Evolutionary conservation across 2,888 invertebrate species (phyloP).

Genomic region (Ectemnius continuus): DNA sequence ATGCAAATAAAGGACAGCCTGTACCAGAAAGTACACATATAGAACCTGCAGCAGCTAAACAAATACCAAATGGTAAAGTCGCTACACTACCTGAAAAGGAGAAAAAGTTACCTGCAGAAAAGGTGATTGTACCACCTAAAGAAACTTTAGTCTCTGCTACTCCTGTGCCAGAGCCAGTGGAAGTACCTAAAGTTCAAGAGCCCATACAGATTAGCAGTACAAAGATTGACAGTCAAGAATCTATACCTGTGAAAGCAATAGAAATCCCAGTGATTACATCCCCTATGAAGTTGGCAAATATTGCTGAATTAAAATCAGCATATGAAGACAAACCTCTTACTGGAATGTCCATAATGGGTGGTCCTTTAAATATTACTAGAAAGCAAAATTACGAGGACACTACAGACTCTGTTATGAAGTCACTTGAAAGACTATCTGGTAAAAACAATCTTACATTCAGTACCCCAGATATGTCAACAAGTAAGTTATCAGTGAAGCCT

Average conservation of each 20-base stretch:
- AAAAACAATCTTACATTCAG: constrained; percentile 50
- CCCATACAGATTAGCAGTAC: constrained; percentile 6
- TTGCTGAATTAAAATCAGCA: constrained; percentile 63
- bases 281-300: constrained; percentile 69
- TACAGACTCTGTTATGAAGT: constrained; percentile 44
- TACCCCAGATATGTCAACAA: constrained; percentile 35
- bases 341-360: constrained; percentile 31
- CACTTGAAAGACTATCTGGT: constrained; percentile 50
- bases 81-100: constrained; percentile 21
- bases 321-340: constrained; percentile 57
- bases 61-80: constrained; percentile 40
- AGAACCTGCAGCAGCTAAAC: constrained; percentile 10
- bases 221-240: constrained; percentile 41
- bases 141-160: constrained; percentile 14
- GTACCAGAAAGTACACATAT: background rate
- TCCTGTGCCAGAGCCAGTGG: constrained; percentile 24
- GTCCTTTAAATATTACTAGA: constrained; percentile 35
- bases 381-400: constrained; percentile 46
- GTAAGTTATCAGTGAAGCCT: constrained; percentile 70
- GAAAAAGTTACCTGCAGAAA: background rate
- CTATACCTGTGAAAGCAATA: constrained; percentile 65
- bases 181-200: constrained; percentile 28
- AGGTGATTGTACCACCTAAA: background rate
- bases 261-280: constrained; percentile 75
- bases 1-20: constrained; percentile 35